Conservation (phyloP, 1,140 invertebrate species). For the Cydia amplana region DNA sequence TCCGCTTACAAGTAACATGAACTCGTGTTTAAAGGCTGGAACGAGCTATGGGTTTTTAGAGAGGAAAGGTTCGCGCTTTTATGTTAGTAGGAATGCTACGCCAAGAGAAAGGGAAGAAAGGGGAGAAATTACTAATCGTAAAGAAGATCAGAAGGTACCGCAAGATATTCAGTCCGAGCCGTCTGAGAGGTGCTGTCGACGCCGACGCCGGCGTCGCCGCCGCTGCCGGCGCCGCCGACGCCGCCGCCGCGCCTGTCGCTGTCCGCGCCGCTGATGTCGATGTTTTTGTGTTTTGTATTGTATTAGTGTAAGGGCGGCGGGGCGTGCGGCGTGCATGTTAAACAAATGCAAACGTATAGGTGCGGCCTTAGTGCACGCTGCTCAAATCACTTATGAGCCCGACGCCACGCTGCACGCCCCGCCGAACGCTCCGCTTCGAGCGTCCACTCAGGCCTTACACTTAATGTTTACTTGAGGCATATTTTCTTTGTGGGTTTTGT, state of each 20-base stretch:
- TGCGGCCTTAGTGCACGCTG: too few relatives aligned
- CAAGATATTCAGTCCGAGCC: neutral
- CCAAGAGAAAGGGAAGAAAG: neutral
- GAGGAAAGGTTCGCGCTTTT: neutral
- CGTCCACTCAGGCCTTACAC: too few relatives aligned
- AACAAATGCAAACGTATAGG: too few relatives aligned
- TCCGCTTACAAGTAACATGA: neutral
- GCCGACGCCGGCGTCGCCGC: neutral
- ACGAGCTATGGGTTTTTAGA: neutral
- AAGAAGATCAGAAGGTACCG: neutral
- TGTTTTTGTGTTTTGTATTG: neutral
- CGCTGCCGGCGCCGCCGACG: neutral
- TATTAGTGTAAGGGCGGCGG: too few relatives aligned
- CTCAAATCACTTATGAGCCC: too few relatives aligned
- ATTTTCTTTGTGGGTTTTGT: too few relatives aligned
- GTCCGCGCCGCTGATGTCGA: neutral
- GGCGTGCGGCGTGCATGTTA: too few relatives aligned
- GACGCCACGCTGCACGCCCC: too few relatives aligned
- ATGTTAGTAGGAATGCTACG: neutral
- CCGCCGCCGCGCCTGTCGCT: neutral
- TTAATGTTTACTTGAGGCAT: too few relatives aligned
- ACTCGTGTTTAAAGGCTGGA: neutral
- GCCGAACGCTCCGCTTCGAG: too few relatives aligned
- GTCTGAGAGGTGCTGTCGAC: neutral
- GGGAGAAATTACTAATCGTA: neutral